These are phyloP conservation scores for Platerodrilus igneus DNA, from an alignment of 2,888 invertebrate species.

Conservation along the genomic window DNA sequence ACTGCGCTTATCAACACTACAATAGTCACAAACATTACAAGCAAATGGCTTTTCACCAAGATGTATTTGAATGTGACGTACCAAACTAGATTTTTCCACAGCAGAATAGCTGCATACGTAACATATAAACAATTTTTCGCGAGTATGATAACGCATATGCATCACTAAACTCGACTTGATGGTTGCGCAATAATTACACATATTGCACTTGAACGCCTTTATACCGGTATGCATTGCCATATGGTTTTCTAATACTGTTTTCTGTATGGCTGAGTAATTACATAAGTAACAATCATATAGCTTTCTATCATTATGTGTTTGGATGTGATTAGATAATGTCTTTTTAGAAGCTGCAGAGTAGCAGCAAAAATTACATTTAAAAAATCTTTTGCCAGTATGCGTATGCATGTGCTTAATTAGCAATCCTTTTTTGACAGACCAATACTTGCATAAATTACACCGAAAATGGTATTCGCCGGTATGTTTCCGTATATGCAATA, in stretches of 20 bases:
- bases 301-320: conserved; percentile 4
- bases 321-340: conserved; percentile 3
- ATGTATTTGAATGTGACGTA: too few species aligned
- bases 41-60: too few species aligned
- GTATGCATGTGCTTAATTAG: conserved; percentile 3
- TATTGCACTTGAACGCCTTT: conserved; percentile 5
- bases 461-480: conserved; percentile 3
- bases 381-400: neutral
- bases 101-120: too few species aligned
- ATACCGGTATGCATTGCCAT: conserved; percentile 7
- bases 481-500: neutral
- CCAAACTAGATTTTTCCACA: too few species aligned
- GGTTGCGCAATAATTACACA: conserved; percentile 6
- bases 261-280: conserved; percentile 1
- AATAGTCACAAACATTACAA: too few species aligned
- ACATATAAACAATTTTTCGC: neutral
- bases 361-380: conserved; percentile 7
- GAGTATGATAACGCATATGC: conserved; percentile 1
- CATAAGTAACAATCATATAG: neutral
- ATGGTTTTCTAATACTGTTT: conserved; percentile 1
- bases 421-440: conserved; percentile 3
- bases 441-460: neutral
- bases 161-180: conserved; percentile 4
- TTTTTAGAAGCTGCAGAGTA: neutral
- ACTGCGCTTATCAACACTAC: too few species aligned